phyloP scores from a whole-genome alignment of 2,113 vertebrate genomes.

The Dipodomys ordii region DNA sequence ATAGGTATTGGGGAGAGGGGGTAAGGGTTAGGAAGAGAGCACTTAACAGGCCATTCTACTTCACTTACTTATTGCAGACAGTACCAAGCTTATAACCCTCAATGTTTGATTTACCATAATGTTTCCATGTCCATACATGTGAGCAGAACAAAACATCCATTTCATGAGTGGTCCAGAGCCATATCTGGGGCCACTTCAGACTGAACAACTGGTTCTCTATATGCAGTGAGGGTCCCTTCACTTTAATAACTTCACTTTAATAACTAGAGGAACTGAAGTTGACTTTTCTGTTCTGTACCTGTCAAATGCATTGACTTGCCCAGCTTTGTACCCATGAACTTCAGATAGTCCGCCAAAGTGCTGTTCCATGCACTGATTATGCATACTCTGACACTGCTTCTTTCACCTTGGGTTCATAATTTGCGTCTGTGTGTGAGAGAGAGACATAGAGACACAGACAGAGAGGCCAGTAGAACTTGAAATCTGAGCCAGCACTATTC shows the following conservation, averaged over 20 bases:
- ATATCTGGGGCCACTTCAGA: accelerated
- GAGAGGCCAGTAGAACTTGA: too few species aligned
- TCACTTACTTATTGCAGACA: neutral
- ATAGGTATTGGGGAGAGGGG: neutral
- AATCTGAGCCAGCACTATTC: too few species aligned
- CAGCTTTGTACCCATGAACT: neutral
- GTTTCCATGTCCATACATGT: neutral
- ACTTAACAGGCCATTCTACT: neutral
- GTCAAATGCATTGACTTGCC: neutral
- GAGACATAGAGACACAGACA: too few species aligned
- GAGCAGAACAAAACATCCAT: neutral
- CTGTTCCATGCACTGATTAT: too few species aligned
- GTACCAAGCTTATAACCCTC: neutral
- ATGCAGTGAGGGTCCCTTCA: neutral
- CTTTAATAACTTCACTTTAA: neutral
- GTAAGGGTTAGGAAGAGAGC: neutral
- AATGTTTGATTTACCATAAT: neutral
- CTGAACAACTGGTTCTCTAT: neutral
- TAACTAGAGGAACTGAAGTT: neutral
- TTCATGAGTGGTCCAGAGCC: neutral
- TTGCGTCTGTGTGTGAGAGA: neutral
- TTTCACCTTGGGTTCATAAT: neutral
- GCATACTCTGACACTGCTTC: neutral
- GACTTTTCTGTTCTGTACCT: neutral
- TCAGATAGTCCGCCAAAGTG: neutral